Conservation (phyloP, 2,113 vertebrate genomes). For the Entomyzon cyanotis region DNA sequence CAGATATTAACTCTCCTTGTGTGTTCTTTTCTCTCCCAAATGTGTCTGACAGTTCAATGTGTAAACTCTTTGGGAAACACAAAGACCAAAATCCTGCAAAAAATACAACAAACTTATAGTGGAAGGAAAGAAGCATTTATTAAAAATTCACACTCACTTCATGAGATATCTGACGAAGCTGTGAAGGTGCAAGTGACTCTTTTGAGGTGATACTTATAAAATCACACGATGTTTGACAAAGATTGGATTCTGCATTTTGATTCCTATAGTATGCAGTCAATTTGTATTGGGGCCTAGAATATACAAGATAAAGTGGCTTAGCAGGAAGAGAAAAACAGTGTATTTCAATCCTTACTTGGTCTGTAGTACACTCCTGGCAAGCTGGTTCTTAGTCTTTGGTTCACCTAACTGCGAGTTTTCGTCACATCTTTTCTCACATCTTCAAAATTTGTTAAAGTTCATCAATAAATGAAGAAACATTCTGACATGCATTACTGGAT, state of each 20-base stretch:
- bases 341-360: background rate
- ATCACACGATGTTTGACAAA: background rate
- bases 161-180: background rate
- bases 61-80: conserved; percentile 52
- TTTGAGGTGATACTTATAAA: background rate
- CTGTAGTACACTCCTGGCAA: background rate
- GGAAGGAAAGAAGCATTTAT: conserved; percentile 28
- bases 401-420: background rate
- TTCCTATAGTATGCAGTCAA: background rate
- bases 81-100: background rate
- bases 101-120: background rate
- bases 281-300: background rate
- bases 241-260: background rate
- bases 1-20: background rate
- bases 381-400: background rate
- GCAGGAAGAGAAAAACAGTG: background rate
- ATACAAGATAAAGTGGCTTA: background rate
- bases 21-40: background rate
- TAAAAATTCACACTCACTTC: background rate
- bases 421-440: background rate
- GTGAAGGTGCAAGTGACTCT: background rate
- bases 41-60: conserved; percentile 26
- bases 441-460: background rate
- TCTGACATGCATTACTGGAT: background rate
- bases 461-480: background rate